These are phyloP conservation scores for Euphonia xanthogaster DNA, from an alignment of 2,797 vertebrate genomes.

Conservation along the genomic window DNA sequence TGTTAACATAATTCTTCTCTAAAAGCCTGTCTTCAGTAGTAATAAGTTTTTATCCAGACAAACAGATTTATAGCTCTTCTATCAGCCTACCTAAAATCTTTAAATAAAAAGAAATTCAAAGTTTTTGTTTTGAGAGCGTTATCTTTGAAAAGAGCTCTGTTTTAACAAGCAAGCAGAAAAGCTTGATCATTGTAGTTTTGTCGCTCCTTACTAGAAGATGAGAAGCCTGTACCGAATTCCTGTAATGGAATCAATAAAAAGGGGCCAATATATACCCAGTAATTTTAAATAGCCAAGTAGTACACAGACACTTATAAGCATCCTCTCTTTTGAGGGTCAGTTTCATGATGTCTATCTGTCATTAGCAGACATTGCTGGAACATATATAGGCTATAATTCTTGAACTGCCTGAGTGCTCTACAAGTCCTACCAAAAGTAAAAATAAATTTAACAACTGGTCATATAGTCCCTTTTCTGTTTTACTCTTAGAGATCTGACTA, in stretches of 20 bases:
- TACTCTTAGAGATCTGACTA: background rate
- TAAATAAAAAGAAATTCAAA: background rate
- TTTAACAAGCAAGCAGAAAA: background rate
- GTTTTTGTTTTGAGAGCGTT: background rate
- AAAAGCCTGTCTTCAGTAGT: background rate
- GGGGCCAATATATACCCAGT: fast-evolving
- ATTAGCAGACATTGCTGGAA: background rate
- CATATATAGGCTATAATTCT: background rate
- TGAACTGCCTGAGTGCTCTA: background rate
- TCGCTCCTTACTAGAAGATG: background rate
- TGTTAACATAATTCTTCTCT: background rate
- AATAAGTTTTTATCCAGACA: background rate
- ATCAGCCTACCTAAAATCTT: background rate
- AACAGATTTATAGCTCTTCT: background rate
- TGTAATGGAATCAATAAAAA: background rate
- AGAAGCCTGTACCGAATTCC: background rate
- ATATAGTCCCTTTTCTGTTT: background rate
- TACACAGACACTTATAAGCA: background rate
- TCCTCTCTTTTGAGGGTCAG: background rate
- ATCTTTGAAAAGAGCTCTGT: background rate
- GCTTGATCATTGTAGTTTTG: background rate
- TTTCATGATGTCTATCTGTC: background rate
- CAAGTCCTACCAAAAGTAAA: background rate
- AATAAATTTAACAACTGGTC: background rate
- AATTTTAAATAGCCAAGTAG: background rate